Percentiles rank a stretch among this genome's conserved stretches.
These are phyloP conservation scores for Prionailurus viverrinus DNA, from an alignment of 2,113 vertebrate species.

Conservation along the genomic window DNA sequence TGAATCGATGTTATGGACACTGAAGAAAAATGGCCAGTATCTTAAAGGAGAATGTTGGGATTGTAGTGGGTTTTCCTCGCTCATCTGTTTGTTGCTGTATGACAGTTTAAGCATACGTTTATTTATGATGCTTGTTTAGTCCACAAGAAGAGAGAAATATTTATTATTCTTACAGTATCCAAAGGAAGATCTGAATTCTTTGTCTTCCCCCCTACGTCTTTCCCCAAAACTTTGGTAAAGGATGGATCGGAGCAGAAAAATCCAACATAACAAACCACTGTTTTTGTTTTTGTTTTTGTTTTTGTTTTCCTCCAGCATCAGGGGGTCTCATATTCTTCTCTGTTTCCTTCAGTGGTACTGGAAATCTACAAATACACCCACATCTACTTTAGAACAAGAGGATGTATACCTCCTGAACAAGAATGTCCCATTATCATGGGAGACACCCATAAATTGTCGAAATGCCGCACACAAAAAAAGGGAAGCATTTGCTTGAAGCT, in stretches of 20 bases:
- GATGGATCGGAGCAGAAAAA: not conserved
- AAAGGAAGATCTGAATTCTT: not conserved
- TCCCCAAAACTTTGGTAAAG: not conserved
- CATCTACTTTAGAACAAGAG: not conserved
- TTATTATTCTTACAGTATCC: not conserved
- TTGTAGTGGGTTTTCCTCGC: not conserved
- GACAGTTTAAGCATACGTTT: not conserved
- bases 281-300: not conserved
- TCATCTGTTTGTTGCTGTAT: not conserved
- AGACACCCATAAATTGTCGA: not conserved
- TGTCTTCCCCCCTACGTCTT: not conserved
- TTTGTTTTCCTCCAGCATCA: not conserved
- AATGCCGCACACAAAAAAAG: not conserved
- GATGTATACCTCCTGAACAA: conserved; percentile 26
- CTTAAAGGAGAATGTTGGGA: not conserved
- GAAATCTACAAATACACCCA: not conserved
- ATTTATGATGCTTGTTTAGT: not conserved
- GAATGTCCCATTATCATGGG: not conserved
- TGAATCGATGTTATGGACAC: not conserved
- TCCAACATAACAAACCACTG: not conserved
- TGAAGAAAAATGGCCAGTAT: not conserved
- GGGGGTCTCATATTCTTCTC: not conserved
- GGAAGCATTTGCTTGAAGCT: not conserved
- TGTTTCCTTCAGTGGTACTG: not conserved
- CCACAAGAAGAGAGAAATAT: not conserved